phyloP scores from a whole-genome alignment of 2,113 vertebrate genomes.

The Coptodon bakossiorum region DNA sequence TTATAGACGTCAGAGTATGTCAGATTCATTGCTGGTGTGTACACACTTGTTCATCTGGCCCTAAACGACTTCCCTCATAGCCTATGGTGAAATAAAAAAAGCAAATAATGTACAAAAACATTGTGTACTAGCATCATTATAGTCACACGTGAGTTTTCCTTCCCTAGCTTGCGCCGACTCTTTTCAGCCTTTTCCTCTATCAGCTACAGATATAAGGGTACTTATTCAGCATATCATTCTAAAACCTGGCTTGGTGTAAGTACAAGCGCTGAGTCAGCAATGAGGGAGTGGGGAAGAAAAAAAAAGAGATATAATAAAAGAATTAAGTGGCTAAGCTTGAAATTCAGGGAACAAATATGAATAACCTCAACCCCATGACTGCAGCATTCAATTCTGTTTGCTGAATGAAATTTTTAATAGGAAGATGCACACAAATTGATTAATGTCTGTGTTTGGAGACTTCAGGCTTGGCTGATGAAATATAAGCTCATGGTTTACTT shows the following conservation, averaged over 20 bases:
- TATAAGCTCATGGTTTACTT: not conserved
- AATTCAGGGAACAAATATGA: slow-evolving; percentile 1
- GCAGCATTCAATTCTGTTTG: not conserved
- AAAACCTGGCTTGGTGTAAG: not conserved
- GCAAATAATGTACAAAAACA: not conserved
- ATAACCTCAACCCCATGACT: not conserved
- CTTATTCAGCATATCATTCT: slow-evolving; percentile 38
- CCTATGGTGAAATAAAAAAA: not conserved
- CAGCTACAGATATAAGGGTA: slow-evolving; percentile 16
- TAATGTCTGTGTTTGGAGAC: not conserved
- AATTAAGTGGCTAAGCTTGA: not conserved
- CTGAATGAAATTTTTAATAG: not conserved
- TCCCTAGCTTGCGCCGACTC: not conserved
- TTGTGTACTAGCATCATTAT: not conserved
- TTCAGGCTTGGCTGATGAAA: not conserved
- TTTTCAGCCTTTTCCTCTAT: slow-evolving; percentile 10
- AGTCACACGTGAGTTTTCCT: not conserved
- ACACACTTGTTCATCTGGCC: not conserved
- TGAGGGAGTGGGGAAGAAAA: not conserved
- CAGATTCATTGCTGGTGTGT: not conserved
- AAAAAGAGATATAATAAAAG: not conserved
- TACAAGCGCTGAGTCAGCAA: slow-evolving; percentile 39
- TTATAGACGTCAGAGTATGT: not conserved
- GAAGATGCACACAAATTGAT: not conserved
- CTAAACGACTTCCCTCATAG: not conserved